Evolutionary conservation across 1,140 invertebrate genomes (phyloP).

Genomic region (Vanessa tameamea): DNA sequence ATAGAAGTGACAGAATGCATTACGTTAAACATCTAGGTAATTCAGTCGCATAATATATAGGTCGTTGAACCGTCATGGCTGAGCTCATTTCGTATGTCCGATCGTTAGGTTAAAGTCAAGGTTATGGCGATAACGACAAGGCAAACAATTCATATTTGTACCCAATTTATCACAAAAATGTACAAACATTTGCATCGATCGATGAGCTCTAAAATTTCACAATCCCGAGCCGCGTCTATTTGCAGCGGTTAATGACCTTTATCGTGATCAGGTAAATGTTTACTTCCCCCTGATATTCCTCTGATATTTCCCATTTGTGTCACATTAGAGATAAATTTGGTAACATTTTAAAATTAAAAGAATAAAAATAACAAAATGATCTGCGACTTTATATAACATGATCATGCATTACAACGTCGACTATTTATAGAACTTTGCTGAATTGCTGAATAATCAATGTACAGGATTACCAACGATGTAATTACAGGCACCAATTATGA

Average conservation of each 20-base stretch:
- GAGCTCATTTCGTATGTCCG: neutral
- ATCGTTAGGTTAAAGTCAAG: too few species aligned
- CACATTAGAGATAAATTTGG: neutral
- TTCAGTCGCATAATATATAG: neutral
- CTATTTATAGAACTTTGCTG: too few species aligned
- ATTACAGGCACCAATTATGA: too few species aligned
- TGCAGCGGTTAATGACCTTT: slow-evolving; percentile 31
- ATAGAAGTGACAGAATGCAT: slow-evolving; percentile 19
- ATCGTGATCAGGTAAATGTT: slow-evolving; percentile 35
- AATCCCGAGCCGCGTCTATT: slow-evolving; percentile 21
- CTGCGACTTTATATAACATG: too few species aligned
- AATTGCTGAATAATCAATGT: too few species aligned
- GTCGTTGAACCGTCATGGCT: neutral
- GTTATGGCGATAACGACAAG: too few species aligned
- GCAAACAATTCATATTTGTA: too few species aligned
- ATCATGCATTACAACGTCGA: too few species aligned
- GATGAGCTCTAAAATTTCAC: slow-evolving; percentile 5
- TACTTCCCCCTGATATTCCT: slow-evolving; percentile 10
- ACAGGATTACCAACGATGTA: too few species aligned
- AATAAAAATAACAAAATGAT: too few species aligned
- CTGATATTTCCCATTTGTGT: slow-evolving; percentile 9
- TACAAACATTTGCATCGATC: too few species aligned
- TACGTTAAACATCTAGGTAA: slow-evolving; percentile 13
- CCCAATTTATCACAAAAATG: too few species aligned
- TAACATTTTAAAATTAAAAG: neutral